These are phyloP conservation scores for Tapirus indicus DNA, from an alignment of 2,797 vertebrate species.

Conservation along the genomic window DNA sequence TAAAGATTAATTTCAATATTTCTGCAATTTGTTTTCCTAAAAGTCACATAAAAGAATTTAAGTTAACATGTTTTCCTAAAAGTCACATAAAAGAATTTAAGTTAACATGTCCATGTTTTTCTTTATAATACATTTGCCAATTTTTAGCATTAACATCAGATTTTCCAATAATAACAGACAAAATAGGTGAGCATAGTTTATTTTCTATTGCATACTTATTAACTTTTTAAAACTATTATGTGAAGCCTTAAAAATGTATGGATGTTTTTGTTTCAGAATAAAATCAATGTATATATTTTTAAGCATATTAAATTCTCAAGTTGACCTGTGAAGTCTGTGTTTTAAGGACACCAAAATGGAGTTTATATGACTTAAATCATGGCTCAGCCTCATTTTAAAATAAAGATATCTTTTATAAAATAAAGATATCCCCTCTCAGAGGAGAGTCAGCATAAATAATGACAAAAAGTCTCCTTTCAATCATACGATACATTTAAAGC, in stretches of 20 bases:
- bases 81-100: neutral
- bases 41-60: neutral
- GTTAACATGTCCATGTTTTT: neutral
- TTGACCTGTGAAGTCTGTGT: neutral
- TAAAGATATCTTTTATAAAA: constrained; percentile 79
- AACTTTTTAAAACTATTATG: neutral
- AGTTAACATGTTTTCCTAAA: constrained; percentile 14
- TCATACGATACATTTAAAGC: constrained; percentile 82
- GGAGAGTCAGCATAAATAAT: constrained; percentile 59
- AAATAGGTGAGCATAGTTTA: neutral
- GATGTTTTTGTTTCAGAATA: neutral
- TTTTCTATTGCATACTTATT: neutral
- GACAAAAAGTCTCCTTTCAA: constrained; percentile 68
- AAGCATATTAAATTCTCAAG: neutral
- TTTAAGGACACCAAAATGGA: constrained; percentile 5
- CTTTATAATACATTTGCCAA: neutral
- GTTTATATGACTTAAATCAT: neutral
- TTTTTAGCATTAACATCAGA: neutral
- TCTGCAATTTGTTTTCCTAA: neutral
- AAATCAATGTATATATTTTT: neutral
- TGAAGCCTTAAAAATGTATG: neutral
- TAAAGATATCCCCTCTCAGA: constrained; percentile 74
- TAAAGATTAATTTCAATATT: constrained; percentile 13
- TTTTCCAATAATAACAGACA: neutral
- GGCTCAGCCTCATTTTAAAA: constrained; percentile 74